A percentile compares a stretch with the other conserved stretches of the same genome.
phyloP scores from a whole-genome alignment of 2,888 invertebrate species.

The Branchellion lobata region DNA sequence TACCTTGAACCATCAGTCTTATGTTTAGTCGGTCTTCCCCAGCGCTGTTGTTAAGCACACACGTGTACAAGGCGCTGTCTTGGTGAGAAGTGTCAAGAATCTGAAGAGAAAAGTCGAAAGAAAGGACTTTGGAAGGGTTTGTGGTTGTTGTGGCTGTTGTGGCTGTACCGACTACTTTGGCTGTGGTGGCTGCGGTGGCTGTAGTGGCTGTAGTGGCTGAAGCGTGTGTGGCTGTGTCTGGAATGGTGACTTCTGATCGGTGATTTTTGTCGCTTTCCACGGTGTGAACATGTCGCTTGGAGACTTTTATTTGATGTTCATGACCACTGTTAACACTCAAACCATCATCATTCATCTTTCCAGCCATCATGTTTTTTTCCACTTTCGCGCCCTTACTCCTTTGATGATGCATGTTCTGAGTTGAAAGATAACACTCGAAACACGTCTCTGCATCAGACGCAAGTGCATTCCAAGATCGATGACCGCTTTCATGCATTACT shows the following conservation, averaged over 20 bases:
- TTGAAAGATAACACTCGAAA: too few species aligned
- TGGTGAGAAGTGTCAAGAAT: slow-evolving; percentile 4
- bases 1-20: slow-evolving; percentile 52
- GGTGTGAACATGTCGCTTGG: too few species aligned
- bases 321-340: too few species aligned
- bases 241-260: not conserved
- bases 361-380: too few species aligned
- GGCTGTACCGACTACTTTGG: not conserved
- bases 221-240: not conserved
- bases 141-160: not conserved
- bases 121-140: not conserved
- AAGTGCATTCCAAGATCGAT: too few species aligned
- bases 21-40: slow-evolving; percentile 42
- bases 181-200: not conserved
- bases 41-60: slow-evolving; percentile 43
- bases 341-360: too few species aligned
- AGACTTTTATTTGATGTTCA: too few species aligned
- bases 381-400: too few species aligned
- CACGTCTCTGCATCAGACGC: too few species aligned
- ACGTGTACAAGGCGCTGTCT: slow-evolving; percentile 40
- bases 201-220: slow-evolving; percentile 2
- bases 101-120: slow-evolving; percentile 32
- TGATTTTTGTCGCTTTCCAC: too few species aligned
- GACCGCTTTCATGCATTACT: too few species aligned
- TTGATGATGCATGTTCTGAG: too few species aligned